Conservation (phyloP, 1,140 invertebrate species). For the Thereuonema tuberculata region DNA sequence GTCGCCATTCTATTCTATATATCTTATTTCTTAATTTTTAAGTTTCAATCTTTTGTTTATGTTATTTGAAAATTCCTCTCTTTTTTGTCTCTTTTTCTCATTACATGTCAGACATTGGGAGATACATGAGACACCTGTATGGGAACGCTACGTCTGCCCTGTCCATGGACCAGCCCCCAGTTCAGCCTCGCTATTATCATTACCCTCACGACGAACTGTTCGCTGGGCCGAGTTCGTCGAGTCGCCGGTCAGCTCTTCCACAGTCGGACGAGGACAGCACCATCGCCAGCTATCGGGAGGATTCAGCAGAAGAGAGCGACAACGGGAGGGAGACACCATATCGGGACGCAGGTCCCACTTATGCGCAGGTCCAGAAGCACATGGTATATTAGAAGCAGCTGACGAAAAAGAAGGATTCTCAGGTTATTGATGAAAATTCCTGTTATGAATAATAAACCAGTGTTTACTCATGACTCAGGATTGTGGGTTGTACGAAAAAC, state of each 20-base stretch:
- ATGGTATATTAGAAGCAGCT: neutral
- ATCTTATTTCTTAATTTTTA: neutral
- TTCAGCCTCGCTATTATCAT: neutral
- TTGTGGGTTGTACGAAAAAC: no score
- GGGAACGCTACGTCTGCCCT: neutral
- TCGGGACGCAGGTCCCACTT: neutral
- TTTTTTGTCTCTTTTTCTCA: neutral
- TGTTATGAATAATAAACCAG: no score
- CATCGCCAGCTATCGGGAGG: neutral
- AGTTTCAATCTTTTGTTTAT: neutral
- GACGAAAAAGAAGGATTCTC: neutral
- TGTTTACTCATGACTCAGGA: no score
- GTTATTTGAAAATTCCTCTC: neutral
- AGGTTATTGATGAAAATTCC: neutral
- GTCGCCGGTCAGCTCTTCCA: neutral
- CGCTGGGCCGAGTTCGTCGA: neutral
- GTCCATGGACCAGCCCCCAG: neutral
- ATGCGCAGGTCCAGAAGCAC: neutral
- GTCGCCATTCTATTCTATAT: neutral
- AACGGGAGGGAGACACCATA: neutral
- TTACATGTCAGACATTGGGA: neutral
- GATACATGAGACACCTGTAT: constrained; percentile 5
- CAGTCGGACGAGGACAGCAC: neutral
- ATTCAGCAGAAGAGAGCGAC: neutral
- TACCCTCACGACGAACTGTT: neutral